A percentile compares a stretch with the other conserved stretches of the same genome.
These are phyloP conservation scores for Nemurella pictetii DNA, from an alignment of 2,888 invertebrate species.

Conservation along the genomic window DNA sequence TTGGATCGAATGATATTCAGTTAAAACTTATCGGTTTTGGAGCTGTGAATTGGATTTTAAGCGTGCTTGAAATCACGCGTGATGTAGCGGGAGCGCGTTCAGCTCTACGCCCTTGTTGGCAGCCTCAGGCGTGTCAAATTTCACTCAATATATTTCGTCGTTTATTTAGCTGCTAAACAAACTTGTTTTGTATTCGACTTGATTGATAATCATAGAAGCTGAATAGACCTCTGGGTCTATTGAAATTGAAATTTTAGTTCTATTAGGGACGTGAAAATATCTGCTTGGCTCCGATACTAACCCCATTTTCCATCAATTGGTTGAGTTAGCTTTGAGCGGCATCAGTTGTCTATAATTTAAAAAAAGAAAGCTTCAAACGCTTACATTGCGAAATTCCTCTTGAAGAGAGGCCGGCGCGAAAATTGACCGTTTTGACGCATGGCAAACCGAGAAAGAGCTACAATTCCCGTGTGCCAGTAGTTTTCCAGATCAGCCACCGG, in stretches of 20 bases:
- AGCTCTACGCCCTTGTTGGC: background rate
- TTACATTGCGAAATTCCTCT: background rate
- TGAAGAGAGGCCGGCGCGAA: background rate
- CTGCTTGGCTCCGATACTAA: background rate
- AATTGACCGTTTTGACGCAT: background rate
- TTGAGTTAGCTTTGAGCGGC: background rate
- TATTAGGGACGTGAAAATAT: too few species aligned
- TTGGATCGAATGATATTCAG: too few species aligned
- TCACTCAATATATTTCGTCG: background rate
- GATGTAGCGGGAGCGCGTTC: background rate
- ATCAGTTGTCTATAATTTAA: background rate
- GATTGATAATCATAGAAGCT: background rate
- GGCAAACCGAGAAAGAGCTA: background rate
- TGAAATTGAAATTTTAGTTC: background rate
- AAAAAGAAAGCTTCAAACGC: background rate
- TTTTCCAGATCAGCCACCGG: background rate
- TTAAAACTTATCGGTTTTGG: too few species aligned
- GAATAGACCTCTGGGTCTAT: background rate
- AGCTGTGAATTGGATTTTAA: background rate
- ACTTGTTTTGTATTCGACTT: background rate
- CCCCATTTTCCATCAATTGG: background rate
- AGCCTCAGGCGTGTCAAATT: background rate
- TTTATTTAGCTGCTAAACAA: background rate
- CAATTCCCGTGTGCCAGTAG: background rate
- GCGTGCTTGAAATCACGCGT: background rate